phyloP scores from a whole-genome alignment of 2,888 invertebrate species.

The Cybosia mesomella region DNA sequence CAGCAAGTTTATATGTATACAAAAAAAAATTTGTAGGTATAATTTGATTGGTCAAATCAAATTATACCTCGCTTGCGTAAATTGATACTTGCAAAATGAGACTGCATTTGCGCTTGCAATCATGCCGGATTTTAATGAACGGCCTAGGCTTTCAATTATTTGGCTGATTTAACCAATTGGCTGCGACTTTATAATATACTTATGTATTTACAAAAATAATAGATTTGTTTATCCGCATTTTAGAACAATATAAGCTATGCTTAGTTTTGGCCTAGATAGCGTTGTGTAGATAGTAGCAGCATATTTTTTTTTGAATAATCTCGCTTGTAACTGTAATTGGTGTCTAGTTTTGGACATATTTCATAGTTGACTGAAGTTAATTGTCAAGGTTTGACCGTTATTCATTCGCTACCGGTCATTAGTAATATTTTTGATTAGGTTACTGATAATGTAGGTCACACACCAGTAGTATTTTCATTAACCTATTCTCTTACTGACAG shows the following conservation, averaged over 20 bases:
- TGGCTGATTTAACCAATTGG: too few relatives aligned
- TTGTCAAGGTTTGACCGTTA: not conserved
- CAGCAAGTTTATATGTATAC: not conserved
- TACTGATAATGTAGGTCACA: not conserved
- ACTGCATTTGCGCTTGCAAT: conserved; percentile 13
- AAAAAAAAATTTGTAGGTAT: not conserved
- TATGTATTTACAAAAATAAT: not conserved
- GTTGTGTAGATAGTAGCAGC: not conserved
- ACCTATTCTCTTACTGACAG: not conserved
- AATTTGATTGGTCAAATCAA: conserved; percentile 21
- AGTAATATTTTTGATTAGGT: not conserved
- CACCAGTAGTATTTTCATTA: not conserved
- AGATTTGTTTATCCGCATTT: not conserved
- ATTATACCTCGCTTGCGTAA: conserved; percentile 23
- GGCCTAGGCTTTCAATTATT: too few relatives aligned
- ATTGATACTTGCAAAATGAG: conserved; percentile 12
- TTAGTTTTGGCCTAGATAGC: not conserved
- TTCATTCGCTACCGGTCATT: not conserved
- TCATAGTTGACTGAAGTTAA: not conserved
- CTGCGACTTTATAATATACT: not conserved
- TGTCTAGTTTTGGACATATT: not conserved
- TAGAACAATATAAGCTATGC: not conserved
- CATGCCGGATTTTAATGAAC: not conserved
- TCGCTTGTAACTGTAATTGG: not conserved
- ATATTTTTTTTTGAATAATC: too few relatives aligned